phyloP scores from a whole-genome alignment of 2,113 vertebrate species.

The Labrus mixtus region DNA sequence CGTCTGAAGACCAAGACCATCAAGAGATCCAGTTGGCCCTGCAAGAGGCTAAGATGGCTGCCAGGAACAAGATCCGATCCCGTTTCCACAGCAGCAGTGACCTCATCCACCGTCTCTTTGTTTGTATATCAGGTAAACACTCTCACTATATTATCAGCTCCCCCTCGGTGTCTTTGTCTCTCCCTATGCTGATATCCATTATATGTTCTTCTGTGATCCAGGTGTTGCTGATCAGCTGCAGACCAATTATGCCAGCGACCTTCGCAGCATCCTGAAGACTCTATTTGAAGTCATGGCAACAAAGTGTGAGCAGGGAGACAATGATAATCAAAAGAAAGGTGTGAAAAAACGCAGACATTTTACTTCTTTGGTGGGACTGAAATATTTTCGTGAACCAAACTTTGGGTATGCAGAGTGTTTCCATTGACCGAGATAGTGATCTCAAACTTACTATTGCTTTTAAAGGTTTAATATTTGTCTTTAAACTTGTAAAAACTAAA shows the following conservation, averaged over 20 bases:
- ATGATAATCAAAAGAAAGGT: conserved; percentile 92
- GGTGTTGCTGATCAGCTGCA: conserved; percentile 98
- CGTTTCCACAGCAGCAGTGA: conserved; percentile 96
- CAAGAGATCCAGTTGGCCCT: conserved; percentile 87
- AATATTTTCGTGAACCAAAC: too few relatives aligned
- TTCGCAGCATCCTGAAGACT: conserved; percentile 96
- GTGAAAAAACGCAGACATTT: background rate
- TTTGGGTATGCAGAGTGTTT: too few relatives aligned
- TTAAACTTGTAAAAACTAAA: too few relatives aligned
- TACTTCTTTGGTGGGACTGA: background rate
- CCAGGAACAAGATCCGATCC: conserved; percentile 93
- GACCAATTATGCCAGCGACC: conserved; percentile 98
- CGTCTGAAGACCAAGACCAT: conserved; percentile 85
- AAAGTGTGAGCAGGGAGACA: conserved; percentile 90
- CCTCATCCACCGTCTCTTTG: conserved; percentile 97
- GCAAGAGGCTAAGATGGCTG: conserved; percentile 85
- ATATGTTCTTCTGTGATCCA: conserved; percentile 51
- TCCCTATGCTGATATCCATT: conserved; percentile 1
- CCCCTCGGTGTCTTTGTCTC: background rate
- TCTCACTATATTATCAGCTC: background rate
- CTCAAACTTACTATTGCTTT: too few relatives aligned
- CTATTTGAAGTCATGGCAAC: conserved; percentile 99
- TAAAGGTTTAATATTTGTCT: background rate
- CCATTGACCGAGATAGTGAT: too few relatives aligned
- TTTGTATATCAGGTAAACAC: conserved; percentile 95